Evolutionary conservation across 2,888 invertebrate genomes (phyloP).

Genomic region (Hesperia comma): DNA sequence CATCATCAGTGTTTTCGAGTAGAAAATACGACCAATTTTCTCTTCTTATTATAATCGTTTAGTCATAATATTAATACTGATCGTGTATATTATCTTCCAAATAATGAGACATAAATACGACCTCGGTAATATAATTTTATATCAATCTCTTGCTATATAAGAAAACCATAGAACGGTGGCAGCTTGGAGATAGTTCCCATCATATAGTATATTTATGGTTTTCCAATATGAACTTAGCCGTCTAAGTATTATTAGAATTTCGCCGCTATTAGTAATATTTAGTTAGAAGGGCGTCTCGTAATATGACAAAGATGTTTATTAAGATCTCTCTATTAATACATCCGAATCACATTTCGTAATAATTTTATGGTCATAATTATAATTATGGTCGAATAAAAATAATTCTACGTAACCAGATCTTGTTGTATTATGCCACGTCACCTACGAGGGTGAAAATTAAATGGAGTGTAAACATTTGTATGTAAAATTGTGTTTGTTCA

Average conservation of each 20-base stretch:
- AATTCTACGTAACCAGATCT: neutral
- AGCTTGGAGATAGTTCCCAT: no score
- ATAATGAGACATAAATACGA: constrained; percentile 15
- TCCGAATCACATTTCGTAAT: neutral
- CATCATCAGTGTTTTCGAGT: neutral
- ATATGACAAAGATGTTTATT: no score
- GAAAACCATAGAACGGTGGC: no score
- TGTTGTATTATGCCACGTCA: constrained; percentile 7
- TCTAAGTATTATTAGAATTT: no score
- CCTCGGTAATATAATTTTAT: neutral
- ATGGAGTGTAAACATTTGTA: constrained; percentile 10
- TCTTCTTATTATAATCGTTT: constrained; percentile 20
- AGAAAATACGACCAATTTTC: neutral
- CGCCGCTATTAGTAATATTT: no score
- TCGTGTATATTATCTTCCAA: constrained; percentile 10
- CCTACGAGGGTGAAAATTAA: constrained; percentile 9
- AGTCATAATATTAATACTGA: constrained; percentile 21
- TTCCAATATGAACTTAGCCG: no score
- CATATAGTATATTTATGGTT: no score
- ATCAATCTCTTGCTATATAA: no score
- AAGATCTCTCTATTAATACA: neutral
- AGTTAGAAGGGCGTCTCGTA: no score
- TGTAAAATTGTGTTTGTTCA: constrained; percentile 12
- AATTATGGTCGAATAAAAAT: neutral
- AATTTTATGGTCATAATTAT: neutral